Evolutionary conservation across 2,113 vertebrate genomes (phyloP).

Genomic region (Cephalophus harveyi): DNA sequence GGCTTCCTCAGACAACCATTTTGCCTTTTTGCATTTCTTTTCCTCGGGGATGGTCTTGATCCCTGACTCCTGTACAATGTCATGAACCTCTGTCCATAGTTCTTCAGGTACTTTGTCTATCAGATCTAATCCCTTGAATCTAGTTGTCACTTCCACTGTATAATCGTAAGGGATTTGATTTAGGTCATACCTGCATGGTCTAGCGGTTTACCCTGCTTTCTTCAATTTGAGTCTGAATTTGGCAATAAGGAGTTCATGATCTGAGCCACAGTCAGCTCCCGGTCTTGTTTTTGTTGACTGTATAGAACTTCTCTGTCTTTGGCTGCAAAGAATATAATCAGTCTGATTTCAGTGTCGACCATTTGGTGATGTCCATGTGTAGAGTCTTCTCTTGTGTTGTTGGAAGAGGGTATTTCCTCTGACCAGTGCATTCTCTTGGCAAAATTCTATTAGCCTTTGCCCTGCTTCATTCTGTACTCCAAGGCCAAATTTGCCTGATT

Average conservation of each 20-base stretch:
- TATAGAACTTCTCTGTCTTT: not conserved
- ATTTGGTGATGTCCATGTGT: not conserved
- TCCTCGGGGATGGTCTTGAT: not conserved
- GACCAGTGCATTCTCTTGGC: not conserved
- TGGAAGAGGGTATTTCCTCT: not conserved
- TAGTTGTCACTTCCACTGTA: not conserved
- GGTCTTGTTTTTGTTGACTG: not conserved
- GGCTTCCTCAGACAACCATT: not conserved
- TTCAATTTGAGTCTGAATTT: not conserved
- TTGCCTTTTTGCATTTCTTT: not conserved
- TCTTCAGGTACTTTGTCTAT: not conserved
- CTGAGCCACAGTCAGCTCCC: not conserved
- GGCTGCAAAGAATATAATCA: not conserved
- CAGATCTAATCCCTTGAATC: not conserved
- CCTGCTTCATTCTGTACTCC: not conserved
- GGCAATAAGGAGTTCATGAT: not conserved
- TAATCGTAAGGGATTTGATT: not conserved
- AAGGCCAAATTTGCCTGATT: not conserved
- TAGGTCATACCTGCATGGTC: not conserved
- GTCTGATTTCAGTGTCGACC: not conserved
- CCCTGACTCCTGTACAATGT: not conserved
- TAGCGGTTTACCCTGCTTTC: not conserved
- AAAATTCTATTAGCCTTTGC: not conserved
- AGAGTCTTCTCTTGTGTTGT: not conserved
- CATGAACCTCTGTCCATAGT: not conserved